Evolutionary conservation across 2,888 invertebrate genomes (phyloP).

Genomic region (Scaptomyza tumidula): DNA sequence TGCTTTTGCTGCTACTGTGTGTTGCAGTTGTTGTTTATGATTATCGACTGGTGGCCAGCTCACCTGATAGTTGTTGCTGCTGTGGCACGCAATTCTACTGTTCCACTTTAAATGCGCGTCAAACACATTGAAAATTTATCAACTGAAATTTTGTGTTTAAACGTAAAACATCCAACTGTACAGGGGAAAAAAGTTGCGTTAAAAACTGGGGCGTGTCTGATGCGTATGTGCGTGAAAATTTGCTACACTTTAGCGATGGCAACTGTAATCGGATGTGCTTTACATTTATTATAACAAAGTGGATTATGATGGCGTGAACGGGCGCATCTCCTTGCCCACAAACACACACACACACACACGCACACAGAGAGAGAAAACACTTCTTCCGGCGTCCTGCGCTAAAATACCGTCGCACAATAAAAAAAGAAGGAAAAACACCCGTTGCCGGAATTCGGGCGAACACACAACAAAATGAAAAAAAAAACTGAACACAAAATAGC

Average conservation of each 20-base stretch:
- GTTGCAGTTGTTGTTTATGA: constrained; percentile 70
- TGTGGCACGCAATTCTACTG: constrained; percentile 52
- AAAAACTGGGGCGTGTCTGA: constrained; percentile 25
- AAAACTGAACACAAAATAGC: constrained; percentile 5
- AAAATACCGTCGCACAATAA: constrained; percentile 47
- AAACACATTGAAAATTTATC: constrained; percentile 74
- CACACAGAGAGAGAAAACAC: constrained; percentile 25
- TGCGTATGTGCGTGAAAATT: constrained; percentile 70
- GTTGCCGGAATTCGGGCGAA: constrained; percentile 59
- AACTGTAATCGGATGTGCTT: constrained; percentile 81
- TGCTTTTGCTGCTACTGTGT: constrained; percentile 26
- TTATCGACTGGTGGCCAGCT: constrained; percentile 71
- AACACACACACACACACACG: constrained; percentile 34
- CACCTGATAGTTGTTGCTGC: constrained; percentile 42
- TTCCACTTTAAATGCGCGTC: constrained; percentile 56
- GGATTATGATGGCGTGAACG: constrained; percentile 71
- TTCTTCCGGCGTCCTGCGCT: constrained; percentile 31
- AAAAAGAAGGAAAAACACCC: constrained; percentile 14
- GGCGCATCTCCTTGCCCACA: constrained; percentile 54
- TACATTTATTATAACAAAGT: constrained; percentile 81
- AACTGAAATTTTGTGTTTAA: constrained; percentile 64
- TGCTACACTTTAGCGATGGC: constrained; percentile 76
- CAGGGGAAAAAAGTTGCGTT: neutral
- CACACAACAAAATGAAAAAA: constrained; percentile 33
- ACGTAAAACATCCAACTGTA: constrained; percentile 20